Evolutionary conservation across 2,113 vertebrate species (phyloP), one percentile per base, ranked within the genome.

Genomic region (Mormyrus iriodes): DNA sequence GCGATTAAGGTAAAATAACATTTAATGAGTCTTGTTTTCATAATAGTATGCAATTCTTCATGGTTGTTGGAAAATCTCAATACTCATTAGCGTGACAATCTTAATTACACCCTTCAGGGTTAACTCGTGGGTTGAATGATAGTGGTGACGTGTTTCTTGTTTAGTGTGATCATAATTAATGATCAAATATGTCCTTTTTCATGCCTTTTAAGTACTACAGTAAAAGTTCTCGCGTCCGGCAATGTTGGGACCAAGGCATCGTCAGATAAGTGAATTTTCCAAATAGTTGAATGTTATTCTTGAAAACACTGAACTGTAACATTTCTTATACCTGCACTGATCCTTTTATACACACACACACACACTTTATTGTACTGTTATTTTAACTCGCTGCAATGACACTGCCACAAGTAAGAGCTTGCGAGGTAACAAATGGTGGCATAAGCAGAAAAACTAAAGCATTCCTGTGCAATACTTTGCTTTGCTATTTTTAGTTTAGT

Each of bases 31-130:
- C 24, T 53, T 89, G 85, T 86, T 86, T 58, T 90, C 44, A 4
- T 86, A 90, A 90, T 69, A 35, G 61, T 84, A 90, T 44, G 19
- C 12, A 83, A 83, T 42, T 83, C n/a, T 69, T 10, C 27, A 69
- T n/a, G n/a, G 24, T 31, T 8, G 27, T 21, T n/a, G 61, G 61
- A 31, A n/a, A 69, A 27, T 69, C n/a, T 69, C 61, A n/a, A 69
- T 69, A 69, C 61, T 69, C 53, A 58, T 58, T 58, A 58, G 4
- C 53, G 19, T 58, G n/a, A n/a, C n/a, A 58, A 69, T 31, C 61
- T 31, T 69, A n/a, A n/a, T 69, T 69, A 31, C 27, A 69, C 7
- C 61, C 61, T 69, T 27, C 61, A 31, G 61, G 61, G 61, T 69
- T 69, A 69, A 69, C 19, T 69, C n/a, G 27, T 69, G 27, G n/a